These are phyloP conservation scores for Lasioglossum albipes DNA, from an alignment of 1,140 invertebrate genomes.

Conservation along the genomic window DNA sequence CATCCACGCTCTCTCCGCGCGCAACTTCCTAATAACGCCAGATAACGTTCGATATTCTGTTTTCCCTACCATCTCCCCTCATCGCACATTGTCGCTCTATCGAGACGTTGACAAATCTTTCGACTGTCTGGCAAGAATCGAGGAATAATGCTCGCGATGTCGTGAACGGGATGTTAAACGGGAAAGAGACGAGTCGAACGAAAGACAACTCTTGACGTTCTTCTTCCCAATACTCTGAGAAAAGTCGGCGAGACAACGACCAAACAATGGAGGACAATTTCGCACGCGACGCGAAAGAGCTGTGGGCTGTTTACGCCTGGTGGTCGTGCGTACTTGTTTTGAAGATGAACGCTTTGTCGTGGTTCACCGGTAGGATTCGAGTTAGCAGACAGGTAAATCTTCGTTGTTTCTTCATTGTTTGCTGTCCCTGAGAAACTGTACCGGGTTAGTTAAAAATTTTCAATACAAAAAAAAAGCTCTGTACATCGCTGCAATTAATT, in stretches of 20 bases:
- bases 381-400: constrained; percentile 64
- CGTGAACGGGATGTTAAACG: background rate
- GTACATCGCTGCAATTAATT: no score
- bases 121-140: background rate
- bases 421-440: background rate
- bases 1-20: no score
- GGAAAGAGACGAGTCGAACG: background rate
- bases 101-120: background rate
- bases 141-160: background rate
- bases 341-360: constrained; percentile 68
- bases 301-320: constrained; percentile 64
- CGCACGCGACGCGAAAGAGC: constrained; percentile 24
- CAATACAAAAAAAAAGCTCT: no score
- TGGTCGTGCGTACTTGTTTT: constrained; percentile 68
- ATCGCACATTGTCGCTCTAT: background rate
- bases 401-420: background rate
- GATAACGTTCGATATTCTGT: no score
- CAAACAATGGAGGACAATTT: constrained; percentile 34
- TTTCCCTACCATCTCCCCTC: background rate
- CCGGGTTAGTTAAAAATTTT: no score
- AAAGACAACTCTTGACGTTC: background rate
- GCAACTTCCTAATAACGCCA: background rate
- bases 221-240: background rate
- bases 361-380: constrained; percentile 69
- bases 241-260: background rate